These are phyloP conservation scores for Thomomys bottae DNA, from an alignment of 2,113 vertebrate genomes.

Conservation along the genomic window DNA sequence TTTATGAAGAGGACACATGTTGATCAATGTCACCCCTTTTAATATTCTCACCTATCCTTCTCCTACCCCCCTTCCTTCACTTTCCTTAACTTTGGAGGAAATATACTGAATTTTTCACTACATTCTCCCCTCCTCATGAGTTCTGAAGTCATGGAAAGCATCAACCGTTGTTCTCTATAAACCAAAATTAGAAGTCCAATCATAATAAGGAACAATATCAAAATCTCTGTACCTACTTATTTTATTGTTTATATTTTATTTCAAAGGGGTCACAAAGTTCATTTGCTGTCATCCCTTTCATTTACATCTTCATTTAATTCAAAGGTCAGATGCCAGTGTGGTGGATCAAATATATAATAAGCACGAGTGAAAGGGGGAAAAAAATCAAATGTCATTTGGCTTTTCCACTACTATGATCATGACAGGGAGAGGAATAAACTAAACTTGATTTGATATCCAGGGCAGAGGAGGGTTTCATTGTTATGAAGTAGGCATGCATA, in stretches of 20 bases:
- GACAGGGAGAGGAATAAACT: conserved; percentile 70
- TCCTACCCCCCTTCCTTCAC: too few species aligned
- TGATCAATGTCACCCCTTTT: too few species aligned
- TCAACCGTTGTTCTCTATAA: conserved; percentile 1
- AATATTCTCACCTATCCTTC: too few species aligned
- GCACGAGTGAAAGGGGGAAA: conserved; percentile 53
- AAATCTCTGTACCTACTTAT: conserved; percentile 21
- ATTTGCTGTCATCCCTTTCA: neutral
- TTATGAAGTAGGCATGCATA: neutral
- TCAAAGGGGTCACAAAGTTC: conserved; percentile 27
- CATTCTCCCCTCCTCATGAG: neutral
- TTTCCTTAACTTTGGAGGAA: too few species aligned
- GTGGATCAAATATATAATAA: conserved; percentile 76
- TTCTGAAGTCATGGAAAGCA: conserved; percentile 33
- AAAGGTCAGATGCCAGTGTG: conserved; percentile 73
- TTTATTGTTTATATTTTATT: conserved; percentile 27
- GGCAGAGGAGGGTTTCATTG: neutral
- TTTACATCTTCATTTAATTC: conserved; percentile 70
- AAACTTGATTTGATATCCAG: conserved; percentile 55
- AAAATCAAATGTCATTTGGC: conserved; percentile 78
- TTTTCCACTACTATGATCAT: conserved; percentile 63
- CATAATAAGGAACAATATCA: conserved; percentile 9
- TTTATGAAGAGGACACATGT: too few species aligned
- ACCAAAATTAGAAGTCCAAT: conserved; percentile 43
- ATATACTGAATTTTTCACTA: too few species aligned